Evolutionary conservation across 1,140 invertebrate genomes (phyloP), one percentile per base, ranked within the genome.

Genomic region (Zaprionus gabonicus): DNA sequence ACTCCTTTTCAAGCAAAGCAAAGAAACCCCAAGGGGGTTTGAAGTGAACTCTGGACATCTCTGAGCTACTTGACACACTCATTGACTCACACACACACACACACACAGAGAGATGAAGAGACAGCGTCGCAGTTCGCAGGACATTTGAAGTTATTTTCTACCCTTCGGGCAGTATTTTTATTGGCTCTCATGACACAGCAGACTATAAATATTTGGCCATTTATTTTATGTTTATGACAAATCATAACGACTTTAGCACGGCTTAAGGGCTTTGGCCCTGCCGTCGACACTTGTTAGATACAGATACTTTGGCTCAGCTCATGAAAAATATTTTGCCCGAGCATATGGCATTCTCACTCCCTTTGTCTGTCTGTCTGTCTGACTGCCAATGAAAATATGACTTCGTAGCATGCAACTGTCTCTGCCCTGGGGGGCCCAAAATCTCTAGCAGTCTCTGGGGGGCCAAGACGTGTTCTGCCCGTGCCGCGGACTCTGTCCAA

Each of bases 221-320:
- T 91, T 91, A 91, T 91, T 91, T 91, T 91, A 91, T 91, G 82
- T 87, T 91, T 91, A 91, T 91, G 81, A 86, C 87, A 91, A 91
- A 87, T 87, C 80, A 91, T 91, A 91, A 91, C 87, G 87, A 87
- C 87, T 91, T 87, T 78, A 78, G 86, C 78, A 71, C 78, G 79
- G 84, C 80, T 82, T 84, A 84, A 90, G 85, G 84, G 76, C 81
- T 88, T 62, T 88, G 83, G 83, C 53, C 69, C 79, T 78, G 83
- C 79, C 81, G 85, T 78, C 81, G 81, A 80, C 84, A 88, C 84
- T 88, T 88, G 84, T 88, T 81, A 84, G 85, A 73, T 79, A 90
- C 74, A 87, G 80, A 88, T 81, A 82, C 80, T 87, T 88, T 86
- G 71, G 79, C 76, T 76, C 64, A 55, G 28, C 49, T 71, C 66